Percentiles rank a stretch among this genome's conserved stretches.
Evolutionary conservation across 1,140 invertebrate genomes (phyloP).

Genomic region (Drosophila takahashii): DNA sequence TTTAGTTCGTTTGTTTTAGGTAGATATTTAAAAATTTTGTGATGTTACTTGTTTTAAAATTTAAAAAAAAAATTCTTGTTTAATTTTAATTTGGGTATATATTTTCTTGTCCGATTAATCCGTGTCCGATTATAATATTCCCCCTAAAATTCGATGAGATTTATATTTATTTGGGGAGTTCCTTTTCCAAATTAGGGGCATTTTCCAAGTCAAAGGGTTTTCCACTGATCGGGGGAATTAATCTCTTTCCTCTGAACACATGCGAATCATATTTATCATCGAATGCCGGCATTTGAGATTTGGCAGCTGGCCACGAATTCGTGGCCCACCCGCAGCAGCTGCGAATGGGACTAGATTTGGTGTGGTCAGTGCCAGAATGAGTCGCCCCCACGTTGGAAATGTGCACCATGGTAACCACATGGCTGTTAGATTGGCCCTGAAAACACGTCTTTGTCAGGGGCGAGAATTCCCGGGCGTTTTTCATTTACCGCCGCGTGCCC

Average conservation of each 20-base stretch:
- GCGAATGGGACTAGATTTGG: constrained; percentile 59
- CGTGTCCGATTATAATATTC: too few relatives aligned
- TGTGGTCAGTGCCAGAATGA: constrained; percentile 58
- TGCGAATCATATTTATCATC: constrained; percentile 35
- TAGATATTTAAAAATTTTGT: too few relatives aligned
- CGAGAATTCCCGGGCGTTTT: constrained; percentile 29
- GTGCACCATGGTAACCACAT: constrained; percentile 10
- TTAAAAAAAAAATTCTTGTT: too few relatives aligned
- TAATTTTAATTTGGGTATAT: too few relatives aligned
- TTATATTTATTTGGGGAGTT: too few relatives aligned
- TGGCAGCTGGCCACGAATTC: constrained; percentile 56
- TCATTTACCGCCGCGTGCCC: constrained; percentile 8
- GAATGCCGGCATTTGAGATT: constrained; percentile 46
- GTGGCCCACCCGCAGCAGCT: constrained; percentile 56
- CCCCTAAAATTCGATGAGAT: too few relatives aligned
- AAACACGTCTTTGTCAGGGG: constrained; percentile 37
- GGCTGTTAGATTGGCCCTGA: constrained; percentile 48
- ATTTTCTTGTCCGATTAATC: too few relatives aligned
- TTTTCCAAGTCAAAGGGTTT: constrained; percentile 9
- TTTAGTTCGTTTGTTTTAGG: too few relatives aligned
- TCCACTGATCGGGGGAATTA: background rate
- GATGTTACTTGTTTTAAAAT: too few relatives aligned
- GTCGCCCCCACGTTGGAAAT: constrained; percentile 26
- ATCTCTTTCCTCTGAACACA: constrained; percentile 3
- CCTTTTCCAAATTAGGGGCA: background rate